Percentiles rank a stretch among this genome's conserved stretches.
Conservation (phyloP, 2,113 vertebrate species). For the Plectropomus leopardus region DNA sequence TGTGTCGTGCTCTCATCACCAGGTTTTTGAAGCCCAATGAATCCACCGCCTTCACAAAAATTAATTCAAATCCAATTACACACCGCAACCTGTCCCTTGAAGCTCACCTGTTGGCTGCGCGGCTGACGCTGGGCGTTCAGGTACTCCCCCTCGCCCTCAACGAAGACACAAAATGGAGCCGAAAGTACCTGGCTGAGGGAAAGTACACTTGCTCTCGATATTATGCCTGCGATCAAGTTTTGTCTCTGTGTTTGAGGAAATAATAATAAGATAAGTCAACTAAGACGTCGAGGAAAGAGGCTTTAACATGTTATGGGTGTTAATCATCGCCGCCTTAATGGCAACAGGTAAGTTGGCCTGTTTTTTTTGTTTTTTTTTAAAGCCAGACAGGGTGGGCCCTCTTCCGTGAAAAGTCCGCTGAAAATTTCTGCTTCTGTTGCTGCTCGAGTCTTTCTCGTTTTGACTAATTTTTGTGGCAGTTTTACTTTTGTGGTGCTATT, state of each 20-base stretch:
- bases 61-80: fast-evolving
- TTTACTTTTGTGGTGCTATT: neutral
- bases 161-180: conserved; percentile 70
- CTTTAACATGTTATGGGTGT: conserved; percentile 70
- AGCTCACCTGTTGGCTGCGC: conserved; percentile 65
- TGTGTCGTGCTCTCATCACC: fast-evolving
- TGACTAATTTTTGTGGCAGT: neutral
- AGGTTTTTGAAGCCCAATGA: fast-evolving
- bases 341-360: conserved; percentile 75
- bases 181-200: conserved; percentile 55
- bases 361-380: conserved; percentile 19
- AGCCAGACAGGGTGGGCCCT: conserved; percentile 59
- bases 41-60: neutral
- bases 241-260: neutral
- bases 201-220: neutral
- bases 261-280: neutral
- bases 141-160: conserved; percentile 2
- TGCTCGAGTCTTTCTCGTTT: neutral
- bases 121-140: conserved; percentile 36
- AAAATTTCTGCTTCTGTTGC: neutral
- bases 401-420: conserved; percentile 42
- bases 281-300: neutral
- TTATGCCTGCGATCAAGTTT: neutral
- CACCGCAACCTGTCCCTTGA: conserved; percentile 2
- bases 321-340: conserved; percentile 69